Evolutionary conservation across 2,113 vertebrate species (phyloP).

Genomic region (Barnardius zonarius): DNA sequence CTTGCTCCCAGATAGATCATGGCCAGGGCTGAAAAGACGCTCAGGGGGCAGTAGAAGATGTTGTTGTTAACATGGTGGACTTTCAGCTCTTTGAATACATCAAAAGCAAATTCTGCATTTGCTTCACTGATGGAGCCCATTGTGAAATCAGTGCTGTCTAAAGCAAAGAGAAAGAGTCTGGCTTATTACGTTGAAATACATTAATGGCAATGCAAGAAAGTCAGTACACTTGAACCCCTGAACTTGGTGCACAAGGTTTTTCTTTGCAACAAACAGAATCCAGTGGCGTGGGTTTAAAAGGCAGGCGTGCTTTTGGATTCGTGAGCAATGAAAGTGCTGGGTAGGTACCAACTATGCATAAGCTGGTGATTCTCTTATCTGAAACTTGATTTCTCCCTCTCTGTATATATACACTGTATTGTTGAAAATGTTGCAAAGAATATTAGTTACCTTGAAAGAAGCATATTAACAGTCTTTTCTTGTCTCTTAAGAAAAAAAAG

Average conservation of each 20-base stretch:
- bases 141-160: neutral
- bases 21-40: constrained; percentile 81
- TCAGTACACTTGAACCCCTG: neutral
- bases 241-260: neutral
- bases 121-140: constrained; percentile 70
- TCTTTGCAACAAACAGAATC: neutral
- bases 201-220: neutral
- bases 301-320: neutral
- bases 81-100: constrained; percentile 76
- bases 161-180: neutral
- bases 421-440: neutral
- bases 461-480: neutral
- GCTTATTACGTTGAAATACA: neutral
- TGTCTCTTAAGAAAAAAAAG: neutral
- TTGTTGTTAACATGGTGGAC: constrained; percentile 63
- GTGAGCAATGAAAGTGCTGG: neutral
- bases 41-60: constrained; percentile 81
- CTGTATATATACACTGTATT: neutral
- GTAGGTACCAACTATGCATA: neutral
- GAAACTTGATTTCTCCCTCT: neutral
- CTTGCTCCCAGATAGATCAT: constrained; percentile 82
- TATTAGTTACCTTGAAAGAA: neutral
- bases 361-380: neutral
- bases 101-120: constrained; percentile 80
- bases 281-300: neutral